Base-by-base conservation (phyloP, 2,797 vertebrate species). In the Megalops cyprinoides region DNA sequence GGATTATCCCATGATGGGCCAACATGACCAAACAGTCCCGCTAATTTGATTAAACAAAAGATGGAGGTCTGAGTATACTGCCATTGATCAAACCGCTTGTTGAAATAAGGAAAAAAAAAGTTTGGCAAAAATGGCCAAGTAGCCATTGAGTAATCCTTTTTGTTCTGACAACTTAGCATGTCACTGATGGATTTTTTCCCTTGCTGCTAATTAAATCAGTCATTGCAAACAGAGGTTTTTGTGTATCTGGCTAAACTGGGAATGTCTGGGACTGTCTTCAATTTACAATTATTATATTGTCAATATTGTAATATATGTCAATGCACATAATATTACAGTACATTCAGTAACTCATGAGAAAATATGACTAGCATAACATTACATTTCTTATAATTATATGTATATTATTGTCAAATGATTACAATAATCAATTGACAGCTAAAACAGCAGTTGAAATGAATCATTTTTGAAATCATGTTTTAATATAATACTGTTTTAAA, bases 1-100 rank as follows among this genome's bases (percentile, higher is more conserved):
- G 78, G 82, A 85, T 85, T 82, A 84, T 34, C 69, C 46, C 31
- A 20, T 78, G 80, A 81, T 75, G 78, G 71, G 58, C 28, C 49
- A 23, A 15, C 58, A 56, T 58, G 44, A 74, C 65, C 60, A 49
- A 75, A 77, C 74, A 74, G 15, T 28, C 14, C 34, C 31, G 28
- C 74, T 85, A 76, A 85, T 80, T 79, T 51, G 58, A 76, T 78
- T 76, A 76, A 51, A 48, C 67, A 74, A 65, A 4, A 46, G 34
- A n/a, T 18, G 53, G 53, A 46, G 28, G 58, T 78, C 25, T 12
- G 42, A 39, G 39, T 23, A 7, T 23, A 2, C 39, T 4, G 42
- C 60, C 23, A 49, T 31, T 49, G 34, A 46, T 37, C 31, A 42
- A 60, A 31, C 31, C 34, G 31, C 25, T n/a, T 20, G n/a, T 79